Evolutionary conservation across 92 coral and sea anemone species (phyloP).

Genomic region (Isaurus tuberculatus): DNA sequence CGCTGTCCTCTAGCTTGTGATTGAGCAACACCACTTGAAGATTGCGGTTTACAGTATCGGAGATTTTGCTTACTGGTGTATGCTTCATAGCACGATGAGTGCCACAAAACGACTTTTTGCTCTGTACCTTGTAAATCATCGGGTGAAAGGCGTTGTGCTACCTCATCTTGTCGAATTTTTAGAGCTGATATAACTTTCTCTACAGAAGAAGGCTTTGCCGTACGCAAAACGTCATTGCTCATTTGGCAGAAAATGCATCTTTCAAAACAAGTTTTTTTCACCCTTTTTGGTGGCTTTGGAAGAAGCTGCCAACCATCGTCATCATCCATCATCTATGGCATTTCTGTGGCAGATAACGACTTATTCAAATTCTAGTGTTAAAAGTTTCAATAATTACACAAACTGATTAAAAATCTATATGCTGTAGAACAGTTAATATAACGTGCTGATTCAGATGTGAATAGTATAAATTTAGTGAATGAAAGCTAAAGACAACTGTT

Average conservation of each 20-base stretch:
- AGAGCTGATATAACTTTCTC: constrained; percentile 46
- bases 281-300: constrained; percentile 54
- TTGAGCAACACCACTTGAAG: constrained; percentile 22
- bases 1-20: constrained; percentile 10
- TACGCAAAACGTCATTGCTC: constrained; percentile 43
- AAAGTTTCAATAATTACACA: constrained; percentile 32
- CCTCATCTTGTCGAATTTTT: constrained; percentile 42
- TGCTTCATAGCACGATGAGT: constrained; percentile 55
- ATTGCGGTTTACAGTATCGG: constrained; percentile 29
- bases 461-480: neutral
- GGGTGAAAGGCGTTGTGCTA: constrained; percentile 33
- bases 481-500: neutral
- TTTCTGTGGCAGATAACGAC: constrained; percentile 42
- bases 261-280: constrained; percentile 43
- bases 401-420: neutral
- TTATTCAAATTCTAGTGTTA: constrained; percentile 41
- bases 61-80: constrained; percentile 60
- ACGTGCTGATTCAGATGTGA: constrained; percentile 4
- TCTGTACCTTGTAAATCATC: constrained; percentile 36
- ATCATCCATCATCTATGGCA: constrained; percentile 36
- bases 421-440: neutral
- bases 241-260: constrained; percentile 63
- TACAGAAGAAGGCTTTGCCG: constrained; percentile 48
- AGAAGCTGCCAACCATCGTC: constrained; percentile 45
- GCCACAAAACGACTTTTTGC: too few relatives aligned